Evolutionary conservation across 2,888 invertebrate genomes (phyloP), one percentile per base, ranked within the genome.

Genomic region (Netelia virgata): DNA sequence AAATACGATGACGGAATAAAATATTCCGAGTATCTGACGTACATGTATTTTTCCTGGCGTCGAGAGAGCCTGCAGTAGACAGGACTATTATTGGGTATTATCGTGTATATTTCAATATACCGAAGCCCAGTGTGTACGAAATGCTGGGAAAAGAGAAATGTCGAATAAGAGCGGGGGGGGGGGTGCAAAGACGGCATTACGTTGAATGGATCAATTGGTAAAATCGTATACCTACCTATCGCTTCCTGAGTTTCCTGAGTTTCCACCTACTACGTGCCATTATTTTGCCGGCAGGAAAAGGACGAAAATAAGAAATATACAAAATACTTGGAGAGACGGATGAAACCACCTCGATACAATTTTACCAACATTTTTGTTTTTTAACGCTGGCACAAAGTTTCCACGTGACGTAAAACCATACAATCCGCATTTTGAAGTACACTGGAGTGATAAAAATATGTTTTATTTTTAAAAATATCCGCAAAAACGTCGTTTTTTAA

Each of bases 41-140:
- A 41, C 11, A 23, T 43, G n/a, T 63, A 63, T 63, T 63, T 50
- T 28, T 11, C 10, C 28, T n/a, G 1, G 63, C 18, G 36, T 36
- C 11, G 28, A 10, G 63, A 10, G 63, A 74, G 63, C 8, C 23
- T 74, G 63, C 53, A 63, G 74, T 50, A 74, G 63, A 74, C 63
- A 53, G 63, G 2, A 50, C 16, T 63, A 74, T 74, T 74, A 74
- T 63, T 53, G 74, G 18, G 18, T 50, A 50, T 53, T 50, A 55
- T 9, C 8, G 50, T 3, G 18, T 50, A 36, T 36, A 57, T 18
- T 57, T 36, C 63, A 18, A 53, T 53, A 63, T 74, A 11, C 59
- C 10, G 28, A 23, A 16, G 5, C 36, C 5, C 55, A 36, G 20
- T 70, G 16, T 55, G 28, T 23, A 69, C 50, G 28, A 9, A 18